Evolutionary conservation across 2,113 vertebrate genomes (phyloP).

Genomic region (Bolborhynchus lineola): DNA sequence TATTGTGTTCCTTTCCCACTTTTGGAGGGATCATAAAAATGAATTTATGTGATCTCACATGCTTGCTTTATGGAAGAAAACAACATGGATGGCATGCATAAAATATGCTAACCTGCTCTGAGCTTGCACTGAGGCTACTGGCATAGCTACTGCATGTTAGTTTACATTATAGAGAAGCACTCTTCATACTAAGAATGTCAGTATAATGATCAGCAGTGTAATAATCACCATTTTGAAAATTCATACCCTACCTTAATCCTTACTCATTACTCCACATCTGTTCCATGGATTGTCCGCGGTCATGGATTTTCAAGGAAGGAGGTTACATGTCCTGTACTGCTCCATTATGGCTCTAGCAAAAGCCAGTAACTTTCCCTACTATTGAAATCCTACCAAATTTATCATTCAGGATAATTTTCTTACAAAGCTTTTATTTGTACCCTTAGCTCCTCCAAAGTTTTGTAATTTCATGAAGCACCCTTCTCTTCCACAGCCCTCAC

Average conservation of each 20-base stretch:
- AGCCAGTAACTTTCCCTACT: not conserved
- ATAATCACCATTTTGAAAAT: not conserved
- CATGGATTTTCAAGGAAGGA: not conserved
- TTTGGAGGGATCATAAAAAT: not conserved
- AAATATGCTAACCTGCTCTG: not conserved
- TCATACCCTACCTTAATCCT: not conserved
- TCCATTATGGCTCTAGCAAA: not conserved
- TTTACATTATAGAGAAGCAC: not conserved
- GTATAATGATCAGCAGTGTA: not conserved
- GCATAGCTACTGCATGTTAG: not conserved
- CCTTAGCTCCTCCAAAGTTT: not conserved
- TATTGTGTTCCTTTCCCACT: not conserved
- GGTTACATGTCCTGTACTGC: not conserved
- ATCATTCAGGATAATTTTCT: not conserved
- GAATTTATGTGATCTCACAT: rapidly evolving
- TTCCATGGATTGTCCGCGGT: not conserved
- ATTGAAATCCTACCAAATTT: not conserved
- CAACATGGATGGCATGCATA: rapidly evolving
- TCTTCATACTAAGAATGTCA: not conserved
- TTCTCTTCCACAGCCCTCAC: not conserved
- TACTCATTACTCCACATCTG: not conserved
- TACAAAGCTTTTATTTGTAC: not conserved
- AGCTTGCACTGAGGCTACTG: not conserved
- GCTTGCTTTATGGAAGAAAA: not conserved
- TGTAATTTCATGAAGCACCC: not conserved